These are phyloP conservation scores for Sesamia inferens DNA, from an alignment of 2,888 invertebrate genomes.

Conservation along the genomic window DNA sequence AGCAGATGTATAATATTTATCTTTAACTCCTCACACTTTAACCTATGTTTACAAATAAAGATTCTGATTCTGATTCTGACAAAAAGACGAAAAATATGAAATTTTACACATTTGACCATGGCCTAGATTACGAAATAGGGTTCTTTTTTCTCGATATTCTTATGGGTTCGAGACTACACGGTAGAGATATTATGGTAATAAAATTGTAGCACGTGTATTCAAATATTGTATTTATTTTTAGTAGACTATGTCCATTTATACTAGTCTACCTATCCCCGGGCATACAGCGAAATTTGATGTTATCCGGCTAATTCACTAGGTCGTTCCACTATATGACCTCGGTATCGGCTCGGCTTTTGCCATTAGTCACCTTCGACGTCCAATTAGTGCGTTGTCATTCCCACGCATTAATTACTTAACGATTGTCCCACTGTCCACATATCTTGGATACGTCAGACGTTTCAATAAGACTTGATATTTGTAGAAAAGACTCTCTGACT, in stretches of 20 bases:
- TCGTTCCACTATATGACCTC: slow-evolving; percentile 35
- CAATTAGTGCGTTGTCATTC: slow-evolving; percentile 80
- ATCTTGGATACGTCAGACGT: slow-evolving; percentile 69
- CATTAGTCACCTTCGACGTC: slow-evolving; percentile 79
- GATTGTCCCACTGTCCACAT: slow-evolving; percentile 67
- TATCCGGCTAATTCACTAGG: not conserved
- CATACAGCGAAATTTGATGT: slow-evolving; percentile 7
- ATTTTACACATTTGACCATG: no score
- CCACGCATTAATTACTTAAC: slow-evolving; percentile 79
- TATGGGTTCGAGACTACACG: not conserved
- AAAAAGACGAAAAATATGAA: no score
- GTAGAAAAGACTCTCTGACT: not conserved
- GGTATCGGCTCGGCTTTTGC: slow-evolving; percentile 37
- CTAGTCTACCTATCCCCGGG: not conserved
- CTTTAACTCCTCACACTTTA: no score
- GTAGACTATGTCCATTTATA: not conserved
- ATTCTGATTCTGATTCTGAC: no score
- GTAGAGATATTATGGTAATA: not conserved
- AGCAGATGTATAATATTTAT: no score
- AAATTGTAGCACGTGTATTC: not conserved
- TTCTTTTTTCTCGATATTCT: no score
- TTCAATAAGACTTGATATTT: slow-evolving; percentile 64
- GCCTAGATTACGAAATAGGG: not conserved
- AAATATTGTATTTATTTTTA: not conserved
- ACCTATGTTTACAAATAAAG: no score